phyloP scores from a whole-genome alignment of 2,888 invertebrate genomes.

The Heteropelma amictum region DNA sequence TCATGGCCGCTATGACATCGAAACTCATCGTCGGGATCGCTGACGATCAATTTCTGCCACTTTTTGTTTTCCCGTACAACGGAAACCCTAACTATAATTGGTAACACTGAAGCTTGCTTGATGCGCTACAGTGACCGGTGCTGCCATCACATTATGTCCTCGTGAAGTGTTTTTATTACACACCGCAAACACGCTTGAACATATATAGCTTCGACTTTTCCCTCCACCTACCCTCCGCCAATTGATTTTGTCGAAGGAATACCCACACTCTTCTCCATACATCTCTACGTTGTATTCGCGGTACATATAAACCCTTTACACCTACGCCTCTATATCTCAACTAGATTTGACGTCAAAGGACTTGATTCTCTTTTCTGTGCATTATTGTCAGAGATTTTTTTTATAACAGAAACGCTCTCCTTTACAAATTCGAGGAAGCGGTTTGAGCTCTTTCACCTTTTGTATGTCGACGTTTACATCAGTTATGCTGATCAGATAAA shows the following conservation, averaged over 20 bases:
- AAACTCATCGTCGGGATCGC: conserved; percentile 23
- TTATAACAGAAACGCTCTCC: too few relatives aligned
- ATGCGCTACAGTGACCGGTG: conserved; percentile 13
- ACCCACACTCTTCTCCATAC: conserved; percentile 33
- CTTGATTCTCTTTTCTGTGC: too few relatives aligned
- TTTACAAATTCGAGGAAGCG: too few relatives aligned
- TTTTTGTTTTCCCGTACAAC: background rate
- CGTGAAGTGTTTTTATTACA: background rate
- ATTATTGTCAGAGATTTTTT: too few relatives aligned
- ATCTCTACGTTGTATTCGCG: too few relatives aligned
- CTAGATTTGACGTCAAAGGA: too few relatives aligned
- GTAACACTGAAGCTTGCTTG: background rate
- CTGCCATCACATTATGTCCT: conserved; percentile 13
- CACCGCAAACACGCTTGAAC: conserved; percentile 1
- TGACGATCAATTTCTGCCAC: conserved; percentile 20
- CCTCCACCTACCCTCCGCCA: conserved; percentile 42
- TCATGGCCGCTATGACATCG: background rate
- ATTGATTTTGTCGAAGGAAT: conserved; percentile 54
- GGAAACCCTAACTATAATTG: background rate
- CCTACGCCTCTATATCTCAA: too few relatives aligned
- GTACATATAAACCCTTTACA: too few relatives aligned
- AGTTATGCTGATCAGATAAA: too few relatives aligned
- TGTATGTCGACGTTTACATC: too few relatives aligned
- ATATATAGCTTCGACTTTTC: conserved; percentile 31
- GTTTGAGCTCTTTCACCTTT: too few relatives aligned